phyloP scores from a whole-genome alignment of 2,113 vertebrate genomes.

The Campylomormyrus numenius region DNA sequence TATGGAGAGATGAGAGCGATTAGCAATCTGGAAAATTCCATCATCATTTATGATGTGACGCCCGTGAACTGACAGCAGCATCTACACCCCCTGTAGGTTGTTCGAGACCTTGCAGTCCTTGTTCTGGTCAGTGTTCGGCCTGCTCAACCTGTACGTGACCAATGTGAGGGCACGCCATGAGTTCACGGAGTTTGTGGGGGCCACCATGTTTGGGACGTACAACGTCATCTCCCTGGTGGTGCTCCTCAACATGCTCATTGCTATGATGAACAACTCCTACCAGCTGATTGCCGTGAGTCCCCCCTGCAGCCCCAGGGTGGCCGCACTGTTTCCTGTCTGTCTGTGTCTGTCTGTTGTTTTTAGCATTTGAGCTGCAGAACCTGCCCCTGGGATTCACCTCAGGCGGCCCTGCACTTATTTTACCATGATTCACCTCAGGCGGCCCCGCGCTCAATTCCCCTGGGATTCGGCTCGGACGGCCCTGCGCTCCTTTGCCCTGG shows the following conservation, averaged over 20 bases:
- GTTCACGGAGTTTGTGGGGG: slow-evolving; percentile 81
- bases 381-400: background rate
- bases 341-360: background rate
- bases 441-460: background rate
- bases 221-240: slow-evolving; percentile 83
- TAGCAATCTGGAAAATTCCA: background rate
- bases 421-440: accelerated
- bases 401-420: background rate
- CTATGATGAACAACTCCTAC: slow-evolving; percentile 91
- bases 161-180: slow-evolving; percentile 82
- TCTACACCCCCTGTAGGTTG: slow-evolving; percentile 50
- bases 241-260: slow-evolving; percentile 83
- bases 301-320: background rate
- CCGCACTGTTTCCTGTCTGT: background rate
- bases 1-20: background rate
- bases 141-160: slow-evolving; percentile 80
- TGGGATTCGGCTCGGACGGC: background rate
- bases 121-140: slow-evolving; percentile 82
- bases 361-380: background rate
- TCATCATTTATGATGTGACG: background rate
- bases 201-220: slow-evolving; percentile 85
- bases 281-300: slow-evolving; percentile 81
- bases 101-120: slow-evolving; percentile 83
- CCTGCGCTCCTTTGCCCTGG: background rate
- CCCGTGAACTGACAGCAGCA: background rate